phyloP scores from a whole-genome alignment of 37 sponge, comb jelly and placozoan species.

The Eunapius fragilis region DNA sequence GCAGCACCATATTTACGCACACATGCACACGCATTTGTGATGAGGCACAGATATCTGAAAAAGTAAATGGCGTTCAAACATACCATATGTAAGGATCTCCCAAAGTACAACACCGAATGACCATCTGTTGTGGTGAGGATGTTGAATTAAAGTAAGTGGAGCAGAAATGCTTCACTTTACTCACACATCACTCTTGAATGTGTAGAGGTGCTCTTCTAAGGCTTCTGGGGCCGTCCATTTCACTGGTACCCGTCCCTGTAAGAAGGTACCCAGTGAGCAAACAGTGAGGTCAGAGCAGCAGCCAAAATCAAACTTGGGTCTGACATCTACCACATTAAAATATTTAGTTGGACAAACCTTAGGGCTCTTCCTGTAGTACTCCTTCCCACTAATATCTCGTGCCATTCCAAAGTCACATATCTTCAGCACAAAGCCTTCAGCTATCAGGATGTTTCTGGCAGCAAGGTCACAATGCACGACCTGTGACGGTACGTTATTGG shows the following conservation, averaged over 20 bases:
- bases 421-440: conserved; percentile 69
- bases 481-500: conserved; percentile 13
- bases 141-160: not conserved
- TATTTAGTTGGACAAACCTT: not conserved
- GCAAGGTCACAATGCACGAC: conserved; percentile 79
- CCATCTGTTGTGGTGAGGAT: conserved; percentile 79
- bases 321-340: no score
- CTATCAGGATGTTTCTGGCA: conserved; percentile 77
- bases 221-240: conserved; percentile 83
- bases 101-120: conserved; percentile 76
- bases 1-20: no score
- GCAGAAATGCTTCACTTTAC: conserved; percentile 31
- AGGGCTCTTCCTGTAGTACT: not conserved
- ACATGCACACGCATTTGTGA: not conserved
- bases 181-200: conserved; percentile 79
- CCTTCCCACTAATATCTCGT: conserved; percentile 33
- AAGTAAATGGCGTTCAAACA: not conserved
- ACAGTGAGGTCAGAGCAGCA: not conserved
- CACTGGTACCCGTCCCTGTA: conserved; percentile 62
- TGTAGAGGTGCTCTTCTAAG: conserved; percentile 35
- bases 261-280: not conserved
- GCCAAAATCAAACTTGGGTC: not conserved
- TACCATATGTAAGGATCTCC: conserved; percentile 80
- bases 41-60: no score
- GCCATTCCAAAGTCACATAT: conserved; percentile 84